Base-by-base conservation (phyloP, 2,888 invertebrate species). In the Apodemia zela region DNA sequence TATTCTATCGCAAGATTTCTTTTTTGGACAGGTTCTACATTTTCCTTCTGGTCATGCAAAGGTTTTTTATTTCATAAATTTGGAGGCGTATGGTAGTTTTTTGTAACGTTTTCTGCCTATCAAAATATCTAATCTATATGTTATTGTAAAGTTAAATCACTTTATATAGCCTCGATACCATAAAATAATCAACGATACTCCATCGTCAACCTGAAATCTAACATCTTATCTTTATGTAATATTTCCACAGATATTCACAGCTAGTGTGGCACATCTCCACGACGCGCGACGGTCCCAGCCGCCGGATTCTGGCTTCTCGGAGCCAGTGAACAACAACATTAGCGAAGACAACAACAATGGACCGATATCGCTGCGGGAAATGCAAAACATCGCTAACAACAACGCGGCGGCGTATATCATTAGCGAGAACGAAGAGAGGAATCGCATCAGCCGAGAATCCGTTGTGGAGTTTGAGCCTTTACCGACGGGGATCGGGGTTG, bases 341-440 rank as follows among this genome's bases (percentile, higher is more conserved):
- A 81, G 79, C 73, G 92, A 92, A 70, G 92, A 92, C 80, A 93
- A 93, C 80, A 93, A 93, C 82, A 93, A 93, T 73, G 93, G 93
- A 0, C 93, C 92, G 38, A 92, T 93, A 69, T 93, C 93, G 18
- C 78, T 90, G 63, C 88, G 92, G 25, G 93, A 93, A 78, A 87
- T 93, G 87, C 92, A 93, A 80, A 93, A 93, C 79, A 93, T 93
- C 72, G 92, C 91, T 67, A 93, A 93, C 78, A 93, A 93, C 78
- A 93, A 93, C 70, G 93, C 93, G 0, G 81, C 87, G 0, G 89
- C 86, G 15, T 93, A 93, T 78, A 93, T 93, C 72, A 82, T 84
- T 69, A 92, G 90, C 71, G 92, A 91, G 72, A 91, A 91, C 66
- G 92, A 92, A 69, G 88, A 91, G 75, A 72, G 89, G 70, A 89